phyloP scores from a whole-genome alignment of 2,888 invertebrate genomes.

The Abscondita cerata region DNA sequence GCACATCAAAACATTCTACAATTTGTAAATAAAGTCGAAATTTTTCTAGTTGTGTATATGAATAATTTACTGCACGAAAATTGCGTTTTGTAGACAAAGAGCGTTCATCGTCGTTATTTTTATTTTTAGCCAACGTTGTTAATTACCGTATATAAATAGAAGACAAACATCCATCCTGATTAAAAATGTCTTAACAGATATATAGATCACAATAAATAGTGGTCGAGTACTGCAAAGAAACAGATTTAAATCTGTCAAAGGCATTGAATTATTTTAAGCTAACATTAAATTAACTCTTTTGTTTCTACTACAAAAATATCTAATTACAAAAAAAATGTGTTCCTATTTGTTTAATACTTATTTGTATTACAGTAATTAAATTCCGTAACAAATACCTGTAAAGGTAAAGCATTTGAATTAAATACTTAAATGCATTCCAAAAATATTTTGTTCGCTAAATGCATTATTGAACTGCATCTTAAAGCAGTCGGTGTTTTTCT shows the following conservation, averaged over 20 bases:
- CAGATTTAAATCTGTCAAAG: conserved; percentile 40
- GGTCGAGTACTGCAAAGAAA: conserved; percentile 31
- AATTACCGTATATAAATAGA: conserved; percentile 21
- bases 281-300: conserved; percentile 20
- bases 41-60: too few species aligned
- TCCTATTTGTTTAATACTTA: conserved; percentile 1
- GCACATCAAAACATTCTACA: too few species aligned
- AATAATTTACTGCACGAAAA: conserved; percentile 8
- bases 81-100: conserved; percentile 14
- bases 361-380: neutral
- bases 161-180: conserved; percentile 22
- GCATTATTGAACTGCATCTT: conserved; percentile 1
- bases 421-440: conserved; percentile 7
- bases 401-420: neutral
- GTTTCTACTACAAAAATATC: conserved; percentile 12
- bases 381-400: conserved; percentile 1
- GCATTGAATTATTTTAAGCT: conserved; percentile 22
- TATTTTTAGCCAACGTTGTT: conserved; percentile 15
- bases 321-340: conserved; percentile 3
- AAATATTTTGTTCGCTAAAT: conserved; percentile 7
- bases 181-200: conserved; percentile 33
- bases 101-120: neutral
- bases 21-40: too few species aligned
- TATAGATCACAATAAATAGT: conserved; percentile 41
- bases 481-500: neutral